Evolutionary conservation across 2,888 invertebrate genomes (phyloP).

Genomic region (Drosophila bunnanda): DNA sequence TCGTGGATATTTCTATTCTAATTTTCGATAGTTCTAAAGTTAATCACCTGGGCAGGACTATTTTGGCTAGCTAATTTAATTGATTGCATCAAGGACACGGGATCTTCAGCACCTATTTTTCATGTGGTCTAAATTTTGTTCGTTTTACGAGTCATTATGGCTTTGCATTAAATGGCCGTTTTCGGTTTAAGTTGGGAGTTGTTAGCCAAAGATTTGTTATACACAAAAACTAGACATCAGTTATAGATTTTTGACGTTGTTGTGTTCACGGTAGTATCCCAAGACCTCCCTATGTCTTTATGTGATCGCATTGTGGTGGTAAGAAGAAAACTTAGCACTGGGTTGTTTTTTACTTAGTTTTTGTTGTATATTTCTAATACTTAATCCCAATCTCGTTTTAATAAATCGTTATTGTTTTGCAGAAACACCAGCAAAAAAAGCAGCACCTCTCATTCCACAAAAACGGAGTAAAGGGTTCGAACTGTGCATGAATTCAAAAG

Average conservation of each 20-base stretch:
- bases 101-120: conserved; percentile 6
- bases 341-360: no score
- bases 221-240: neutral
- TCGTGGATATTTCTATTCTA: conserved; percentile 1
- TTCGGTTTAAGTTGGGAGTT: conserved; percentile 4
- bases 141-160: conserved; percentile 29
- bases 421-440: conserved; percentile 98
- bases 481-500: conserved; percentile 96
- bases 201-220: neutral
- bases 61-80: conserved; percentile 4
- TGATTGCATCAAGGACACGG: neutral
- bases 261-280: conserved; percentile 2
- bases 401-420: conserved; percentile 84
- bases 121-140: conserved; percentile 16
- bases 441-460: conserved; percentile 90
- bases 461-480: conserved; percentile 89
- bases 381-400: neutral
- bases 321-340: neutral
- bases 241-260: conserved; percentile 2
- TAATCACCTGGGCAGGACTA: neutral
- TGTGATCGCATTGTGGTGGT: conserved; percentile 9
- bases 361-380: neutral
- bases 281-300: conserved; percentile 6
- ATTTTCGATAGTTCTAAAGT: conserved; percentile 8
- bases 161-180: conserved; percentile 45